Base-by-base conservation (phyloP, 2,888 invertebrate species). In the Macrophya alboannulata region DNA sequence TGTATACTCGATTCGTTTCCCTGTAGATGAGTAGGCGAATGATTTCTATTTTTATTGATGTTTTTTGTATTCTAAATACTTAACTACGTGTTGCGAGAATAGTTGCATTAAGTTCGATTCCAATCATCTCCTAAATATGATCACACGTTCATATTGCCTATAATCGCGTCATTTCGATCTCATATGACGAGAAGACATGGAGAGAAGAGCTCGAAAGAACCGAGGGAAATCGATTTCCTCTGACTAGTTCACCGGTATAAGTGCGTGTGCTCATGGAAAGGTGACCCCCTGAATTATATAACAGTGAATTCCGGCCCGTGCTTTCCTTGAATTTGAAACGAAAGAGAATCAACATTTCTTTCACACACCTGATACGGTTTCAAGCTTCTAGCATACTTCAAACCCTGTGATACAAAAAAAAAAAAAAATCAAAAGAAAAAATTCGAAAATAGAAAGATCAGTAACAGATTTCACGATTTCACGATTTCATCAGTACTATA, bases 281-380 rank as follows among this genome's bases (percentile, higher is more conserved):
- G 72, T 43, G 10, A 45, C 40, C 72, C 72, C 72, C 15, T 72
- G 72, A 72, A 72, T 72, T 72, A 72, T 72, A 21, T 72, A 45
- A 72, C 72, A 72, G 72, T 45, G 45, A 72, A 43, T 72, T 45
- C 21, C 43, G 31, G 37, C 65, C 31, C 31, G 31, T 31, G 10
- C 15, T 31, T 31, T 1, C 65, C 4, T 12, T 37, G 68, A 68
- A 68, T 72, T 72, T 72, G 43, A 17, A 72, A 45, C 17, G 12
- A 72, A 43, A 21, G 43, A 45, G 5, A 72, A 72, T 72, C 43
- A 43, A 45, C 9, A 74, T 45, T 43, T 74, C 45, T 21, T 21
- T 45, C 10, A 21, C 10, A 74, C 72, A 45, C 21, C 43, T 74
- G 72, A 12, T 74, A 21, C 45, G 45, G 12, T 45, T 45, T 74